Conservation (phyloP, 2,797 vertebrate genomes). For the Spheniscus humboldti region DNA sequence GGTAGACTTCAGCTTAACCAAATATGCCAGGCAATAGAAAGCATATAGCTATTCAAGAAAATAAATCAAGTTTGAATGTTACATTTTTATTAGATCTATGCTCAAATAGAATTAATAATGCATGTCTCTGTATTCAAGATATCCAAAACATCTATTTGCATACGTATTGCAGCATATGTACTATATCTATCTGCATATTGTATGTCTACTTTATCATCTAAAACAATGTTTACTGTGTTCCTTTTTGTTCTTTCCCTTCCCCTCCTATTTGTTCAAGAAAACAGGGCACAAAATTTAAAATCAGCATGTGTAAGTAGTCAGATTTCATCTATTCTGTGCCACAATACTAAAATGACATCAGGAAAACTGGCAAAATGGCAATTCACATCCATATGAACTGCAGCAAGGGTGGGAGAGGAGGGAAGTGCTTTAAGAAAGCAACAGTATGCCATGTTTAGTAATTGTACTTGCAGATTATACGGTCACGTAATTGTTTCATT, state of each 20-base stretch:
- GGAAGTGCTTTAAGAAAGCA: not conserved
- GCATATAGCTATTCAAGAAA: not conserved
- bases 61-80: not conserved
- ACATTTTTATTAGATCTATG: not conserved
- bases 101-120: not conserved
- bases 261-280: not conserved
- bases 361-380: not conserved
- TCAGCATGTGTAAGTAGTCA: not conserved
- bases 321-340: not conserved
- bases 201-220: not conserved
- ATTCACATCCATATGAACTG: not conserved
- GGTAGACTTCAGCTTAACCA: not conserved
- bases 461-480: not conserved
- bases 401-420: not conserved
- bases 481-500: not conserved
- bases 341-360: not conserved
- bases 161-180: rapidly evolving
- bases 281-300: not conserved
- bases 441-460: not conserved
- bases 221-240: rapidly evolving
- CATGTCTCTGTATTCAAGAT: not conserved
- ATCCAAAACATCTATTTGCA: not conserved
- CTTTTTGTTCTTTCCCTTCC: not conserved
- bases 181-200: rapidly evolving
- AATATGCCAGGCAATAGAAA: not conserved